Evolutionary conservation across 2,888 invertebrate genomes (phyloP), one percentile per base, ranked within the genome.

Genomic region (Azorinus chamasolen): DNA sequence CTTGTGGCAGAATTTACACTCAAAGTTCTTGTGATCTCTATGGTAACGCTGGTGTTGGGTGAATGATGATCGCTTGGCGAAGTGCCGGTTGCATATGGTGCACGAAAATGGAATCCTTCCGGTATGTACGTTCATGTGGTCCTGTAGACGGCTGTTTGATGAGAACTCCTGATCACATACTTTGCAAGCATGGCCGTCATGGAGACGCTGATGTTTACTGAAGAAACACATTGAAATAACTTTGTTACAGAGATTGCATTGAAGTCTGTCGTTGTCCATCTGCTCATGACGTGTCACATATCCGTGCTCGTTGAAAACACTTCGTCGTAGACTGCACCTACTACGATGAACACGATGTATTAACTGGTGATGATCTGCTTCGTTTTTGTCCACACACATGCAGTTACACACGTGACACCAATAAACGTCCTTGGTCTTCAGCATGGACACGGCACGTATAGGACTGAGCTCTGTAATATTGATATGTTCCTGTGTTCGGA

Each of bases 31-130:
- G 58, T 81, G 62, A 27, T 81, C 74, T 48, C 77, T 57, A 45
- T 81, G 81, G 70, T 81, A 81, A 50, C 77, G 77, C 48, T 64
- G 62, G 54, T 81, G 81, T 43, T 77, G 81, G 10, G 73, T 77
- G 43, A 71, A 55, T n/a, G 77, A 81, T 27, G 81, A 77, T 41
- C 71, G 62, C 46, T 77, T 81, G 57, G 74, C 50, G 25, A 81
- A 81, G 43, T 58, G 62, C 16, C 81, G 22, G 54, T 77, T 55
- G 57, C 81, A 81, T 14, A 74, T 43, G 2, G 51, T 71, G 37
- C 77, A 81, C 2, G 68, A 22, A 61, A 74, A 77, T n/a, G 77
- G 64, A 3, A 61, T 66, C 2, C 24, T 63, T 39, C 77, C 77
- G 5, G 63, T 58, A 41, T 81, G 81, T 27, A 74, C 46, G 50